phyloP scores from a whole-genome alignment of 2,888 invertebrate species.

The Germaria angustata region DNA sequence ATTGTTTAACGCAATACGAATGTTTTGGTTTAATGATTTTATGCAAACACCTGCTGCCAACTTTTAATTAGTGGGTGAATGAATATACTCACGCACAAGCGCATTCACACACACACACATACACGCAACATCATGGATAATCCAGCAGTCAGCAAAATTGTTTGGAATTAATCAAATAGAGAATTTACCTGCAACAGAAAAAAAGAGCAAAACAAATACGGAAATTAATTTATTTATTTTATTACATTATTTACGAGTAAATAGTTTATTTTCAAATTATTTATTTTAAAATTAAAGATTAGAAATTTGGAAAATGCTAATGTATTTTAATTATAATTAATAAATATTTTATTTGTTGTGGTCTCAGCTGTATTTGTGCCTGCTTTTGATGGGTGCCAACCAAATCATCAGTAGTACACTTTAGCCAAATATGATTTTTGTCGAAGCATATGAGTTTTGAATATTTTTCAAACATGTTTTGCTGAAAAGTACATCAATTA shows the following conservation, averaged over 20 bases:
- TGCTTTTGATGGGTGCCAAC: too few relatives aligned
- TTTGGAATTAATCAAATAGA: not conserved
- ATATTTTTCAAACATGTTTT: too few relatives aligned
- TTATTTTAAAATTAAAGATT: too few relatives aligned
- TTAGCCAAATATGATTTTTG: too few relatives aligned
- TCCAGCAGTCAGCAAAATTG: conserved; percentile 10
- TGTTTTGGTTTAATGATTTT: conserved; percentile 15
- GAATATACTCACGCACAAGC: not conserved
- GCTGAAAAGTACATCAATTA: too few relatives aligned
- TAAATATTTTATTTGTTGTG: too few relatives aligned
- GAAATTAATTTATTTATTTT: not conserved
- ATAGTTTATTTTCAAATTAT: not conserved
- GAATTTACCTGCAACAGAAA: conserved; percentile 55
- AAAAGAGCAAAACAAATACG: not conserved
- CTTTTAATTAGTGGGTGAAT: not conserved
- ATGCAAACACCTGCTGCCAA: conserved; percentile 44
- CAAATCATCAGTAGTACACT: too few relatives aligned
- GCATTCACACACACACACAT: not conserved
- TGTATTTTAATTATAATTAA: too few relatives aligned
- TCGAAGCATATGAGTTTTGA: too few relatives aligned
- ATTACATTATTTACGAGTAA: not conserved
- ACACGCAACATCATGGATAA: not conserved
- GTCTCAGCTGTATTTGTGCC: too few relatives aligned
- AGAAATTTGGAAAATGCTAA: too few relatives aligned
- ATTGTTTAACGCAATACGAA: not conserved